Base-by-base conservation (phyloP, 1,140 invertebrate genomes). In the Leptinotarsa undecemlineata region DNA sequence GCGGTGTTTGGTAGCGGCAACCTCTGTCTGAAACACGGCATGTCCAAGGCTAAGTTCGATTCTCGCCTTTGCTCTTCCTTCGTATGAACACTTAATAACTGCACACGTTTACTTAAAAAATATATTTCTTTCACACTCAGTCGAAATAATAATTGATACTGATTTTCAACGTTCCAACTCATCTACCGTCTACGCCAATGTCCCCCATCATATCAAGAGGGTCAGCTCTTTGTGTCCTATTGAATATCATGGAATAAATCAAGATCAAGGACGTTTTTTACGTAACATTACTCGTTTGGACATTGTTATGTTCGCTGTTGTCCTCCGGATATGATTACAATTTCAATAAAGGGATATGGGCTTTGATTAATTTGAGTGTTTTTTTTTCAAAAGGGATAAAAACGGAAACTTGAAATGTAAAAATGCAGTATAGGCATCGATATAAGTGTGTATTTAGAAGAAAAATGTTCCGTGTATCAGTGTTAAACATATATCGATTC, bases 281-380 rank as follows among this genome's bases (percentile, higher is more conserved):
- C 78, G 78, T 79, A 77, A 79, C 78, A 79, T 79, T 79, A 71
- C 73, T 75, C 76, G 73, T 77, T 77, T 69, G 63, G 69, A 79
- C 67, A 74, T 68, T 66, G 62, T 72, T 72, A 76, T 64, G 6
- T 64, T 33, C 14, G 26, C 26, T 64, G 63, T 64, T 64, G 63
- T 64, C 63, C 63, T 79, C 78, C 73, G 76, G 76, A 77, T 76
- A 76, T 74, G 71, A 76, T 75, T 76, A 76, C 74, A 77, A 76
- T 77, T 73, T 74, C 74, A 76, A 77, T 79, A 79, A 77, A 79
- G 75, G 74, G 15, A 57, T 67, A 68, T 51, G n/a, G 17, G 74
- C 75, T 79, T 79, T 75, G 75, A 79, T 75, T 77, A 64, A 77
- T 75, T 77, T 57, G 51, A 57, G 51, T 57, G 51, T 57, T 57